Conservation (phyloP, 2,797 vertebrate genomes). For the Hydrophis major region DNA sequence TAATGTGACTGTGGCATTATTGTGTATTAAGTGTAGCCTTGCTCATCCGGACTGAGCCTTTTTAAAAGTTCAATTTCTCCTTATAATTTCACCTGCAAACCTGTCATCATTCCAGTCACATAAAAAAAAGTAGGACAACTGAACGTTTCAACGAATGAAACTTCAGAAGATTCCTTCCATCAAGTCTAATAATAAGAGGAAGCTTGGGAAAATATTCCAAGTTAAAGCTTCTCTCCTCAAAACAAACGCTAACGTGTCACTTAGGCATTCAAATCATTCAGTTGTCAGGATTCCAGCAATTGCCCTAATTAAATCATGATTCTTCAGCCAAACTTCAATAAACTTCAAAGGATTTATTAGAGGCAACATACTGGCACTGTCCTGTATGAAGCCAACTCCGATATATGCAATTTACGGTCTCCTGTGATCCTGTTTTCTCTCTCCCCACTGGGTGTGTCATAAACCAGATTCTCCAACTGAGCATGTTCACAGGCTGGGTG, state of each 20-base stretch:
- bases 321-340: too few relatives aligned
- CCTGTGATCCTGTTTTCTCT: too few relatives aligned
- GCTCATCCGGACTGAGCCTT: conserved; percentile 12
- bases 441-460: too few relatives aligned
- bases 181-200: conserved; percentile 53
- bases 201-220: conserved; percentile 25
- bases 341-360: too few relatives aligned
- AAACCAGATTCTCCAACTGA: too few relatives aligned
- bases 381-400: too few relatives aligned
- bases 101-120: neutral
- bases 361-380: too few relatives aligned
- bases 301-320: too few relatives aligned
- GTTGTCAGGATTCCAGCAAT: too few relatives aligned
- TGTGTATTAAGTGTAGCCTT: conserved; percentile 7
- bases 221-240: conserved; percentile 2
- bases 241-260: neutral
- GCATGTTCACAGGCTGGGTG: too few relatives aligned
- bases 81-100: conserved; percentile 38
- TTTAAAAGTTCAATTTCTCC: conserved; percentile 26
- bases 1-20: conserved; percentile 35
- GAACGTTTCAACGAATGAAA: conserved; percentile 46
- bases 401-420: too few relatives aligned
- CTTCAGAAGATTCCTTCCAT: conserved; percentile 50
- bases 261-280: neutral
- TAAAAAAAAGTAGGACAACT: conserved; percentile 15